Evolutionary conservation across 2,797 vertebrate species (phyloP).

Genomic region (Hafferia zeledoni): DNA sequence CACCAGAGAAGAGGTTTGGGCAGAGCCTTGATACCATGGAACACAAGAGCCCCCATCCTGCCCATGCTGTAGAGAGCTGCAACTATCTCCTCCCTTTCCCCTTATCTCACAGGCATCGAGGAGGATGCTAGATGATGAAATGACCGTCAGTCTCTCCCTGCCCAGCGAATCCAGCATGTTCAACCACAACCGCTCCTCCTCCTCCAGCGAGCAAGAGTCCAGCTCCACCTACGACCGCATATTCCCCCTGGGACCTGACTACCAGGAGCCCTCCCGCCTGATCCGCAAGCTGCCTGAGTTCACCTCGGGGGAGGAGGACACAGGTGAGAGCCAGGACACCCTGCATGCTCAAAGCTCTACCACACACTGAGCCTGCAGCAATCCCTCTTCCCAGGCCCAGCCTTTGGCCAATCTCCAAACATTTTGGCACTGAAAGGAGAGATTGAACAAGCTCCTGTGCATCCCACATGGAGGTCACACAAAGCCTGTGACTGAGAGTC

Average conservation of each 20-base stretch:
- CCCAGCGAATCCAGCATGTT: constrained; percentile 95
- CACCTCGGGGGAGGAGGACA: constrained; percentile 84
- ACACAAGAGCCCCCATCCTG: neutral
- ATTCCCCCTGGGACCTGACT: constrained; percentile 93
- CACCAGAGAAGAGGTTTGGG: neutral
- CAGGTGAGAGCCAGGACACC: constrained; percentile 72
- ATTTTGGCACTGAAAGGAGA: neutral
- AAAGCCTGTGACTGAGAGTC: neutral
- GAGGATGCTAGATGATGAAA: constrained; percentile 95
- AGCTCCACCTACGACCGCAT: constrained; percentile 94
- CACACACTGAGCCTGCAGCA: fast-evolving
- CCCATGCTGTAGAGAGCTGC: neutral
- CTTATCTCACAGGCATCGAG: constrained; percentile 84
- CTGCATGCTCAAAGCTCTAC: neutral
- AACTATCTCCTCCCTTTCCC: neutral
- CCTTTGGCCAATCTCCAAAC: neutral
- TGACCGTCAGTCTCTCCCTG: constrained; percentile 95
- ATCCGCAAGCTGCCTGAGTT: constrained; percentile 93
- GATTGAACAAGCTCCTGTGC: fast-evolving
- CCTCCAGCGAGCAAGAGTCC: constrained; percentile 89
- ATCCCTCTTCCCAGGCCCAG: neutral
- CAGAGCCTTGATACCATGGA: neutral
- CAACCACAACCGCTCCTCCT: constrained; percentile 85
- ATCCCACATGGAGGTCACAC: neutral
- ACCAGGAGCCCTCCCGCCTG: constrained; percentile 94